phyloP scores from a whole-genome alignment of 1,140 invertebrate species.

The Formica exsecta region DNA sequence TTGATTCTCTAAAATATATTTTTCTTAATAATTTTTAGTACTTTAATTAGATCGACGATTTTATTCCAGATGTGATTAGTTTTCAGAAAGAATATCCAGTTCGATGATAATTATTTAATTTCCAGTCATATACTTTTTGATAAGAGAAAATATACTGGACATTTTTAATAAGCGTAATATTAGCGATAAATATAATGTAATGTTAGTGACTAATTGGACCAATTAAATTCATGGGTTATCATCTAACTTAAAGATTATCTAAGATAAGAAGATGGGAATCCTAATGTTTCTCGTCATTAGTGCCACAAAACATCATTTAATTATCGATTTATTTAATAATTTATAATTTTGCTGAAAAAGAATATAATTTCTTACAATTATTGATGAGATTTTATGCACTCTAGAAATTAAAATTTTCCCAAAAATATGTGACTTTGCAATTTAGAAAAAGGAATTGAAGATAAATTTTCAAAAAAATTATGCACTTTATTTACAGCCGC shows the following conservation, averaged over 20 bases:
- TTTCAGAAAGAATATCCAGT: not conserved
- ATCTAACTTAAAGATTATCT: conserved; percentile 17
- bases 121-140: not conserved
- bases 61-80: not conserved
- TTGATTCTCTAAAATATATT: not conserved
- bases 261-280: conserved; percentile 10
- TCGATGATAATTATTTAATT: conserved; percentile 12
- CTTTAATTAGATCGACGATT: not conserved
- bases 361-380: no score
- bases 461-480: not conserved
- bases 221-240: not conserved
- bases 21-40: not conserved
- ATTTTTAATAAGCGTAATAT: not conserved
- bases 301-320: not conserved
- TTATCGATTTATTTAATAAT: conserved; percentile 4
- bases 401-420: not conserved
- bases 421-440: not conserved
- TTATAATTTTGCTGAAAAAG: not conserved
- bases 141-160: not conserved
- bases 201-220: not conserved
- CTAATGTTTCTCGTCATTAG: not conserved
- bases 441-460: not conserved
- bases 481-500: not conserved
- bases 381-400: no score
- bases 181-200: not conserved